Conservation (phyloP, 2,888 invertebrate genomes). For the Agrotis ipsilon region DNA sequence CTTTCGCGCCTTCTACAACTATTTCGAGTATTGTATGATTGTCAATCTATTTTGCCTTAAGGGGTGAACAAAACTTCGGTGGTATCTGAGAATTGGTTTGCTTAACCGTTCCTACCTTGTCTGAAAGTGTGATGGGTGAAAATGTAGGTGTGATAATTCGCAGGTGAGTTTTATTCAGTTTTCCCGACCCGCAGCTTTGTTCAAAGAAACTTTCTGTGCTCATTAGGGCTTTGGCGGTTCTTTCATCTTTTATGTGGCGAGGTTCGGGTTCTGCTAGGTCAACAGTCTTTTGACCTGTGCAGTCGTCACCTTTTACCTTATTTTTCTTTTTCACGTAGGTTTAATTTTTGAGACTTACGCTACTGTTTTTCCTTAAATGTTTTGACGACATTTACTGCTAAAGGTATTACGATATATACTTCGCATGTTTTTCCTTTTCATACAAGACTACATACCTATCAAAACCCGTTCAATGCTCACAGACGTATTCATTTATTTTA, state of each 20-base stretch:
- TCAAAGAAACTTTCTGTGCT: constrained; percentile 32
- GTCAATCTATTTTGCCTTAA: constrained; percentile 70
- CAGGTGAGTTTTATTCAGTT: constrained; percentile 33
- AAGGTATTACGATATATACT: background rate
- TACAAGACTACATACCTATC: too few species aligned
- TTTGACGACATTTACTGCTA: background rate
- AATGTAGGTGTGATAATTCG: constrained; percentile 49
- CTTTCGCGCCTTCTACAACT: constrained; percentile 71
- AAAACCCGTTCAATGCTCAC: constrained; percentile 4
- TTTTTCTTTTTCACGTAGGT: background rate
- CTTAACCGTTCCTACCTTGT: constrained; percentile 31
- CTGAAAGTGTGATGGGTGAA: constrained; percentile 54
- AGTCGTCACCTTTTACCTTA: constrained; percentile 6
- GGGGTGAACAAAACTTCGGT: constrained; percentile 63
- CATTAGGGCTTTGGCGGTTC: constrained; percentile 32
- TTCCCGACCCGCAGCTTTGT: constrained; percentile 10
- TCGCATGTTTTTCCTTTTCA: background rate
- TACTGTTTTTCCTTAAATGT: too few species aligned
- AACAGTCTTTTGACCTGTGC: constrained; percentile 24
- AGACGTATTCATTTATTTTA: constrained; percentile 23
- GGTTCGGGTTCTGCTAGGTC: constrained; percentile 7
- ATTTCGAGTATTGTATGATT: constrained; percentile 69
- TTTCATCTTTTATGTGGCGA: constrained; percentile 29
- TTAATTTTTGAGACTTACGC: background rate
- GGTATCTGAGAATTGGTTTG: constrained; percentile 47